Evolutionary conservation across 2,888 invertebrate genomes (phyloP), one percentile per base, ranked within the genome.

Genomic region (Ornithoptera priamus): DNA sequence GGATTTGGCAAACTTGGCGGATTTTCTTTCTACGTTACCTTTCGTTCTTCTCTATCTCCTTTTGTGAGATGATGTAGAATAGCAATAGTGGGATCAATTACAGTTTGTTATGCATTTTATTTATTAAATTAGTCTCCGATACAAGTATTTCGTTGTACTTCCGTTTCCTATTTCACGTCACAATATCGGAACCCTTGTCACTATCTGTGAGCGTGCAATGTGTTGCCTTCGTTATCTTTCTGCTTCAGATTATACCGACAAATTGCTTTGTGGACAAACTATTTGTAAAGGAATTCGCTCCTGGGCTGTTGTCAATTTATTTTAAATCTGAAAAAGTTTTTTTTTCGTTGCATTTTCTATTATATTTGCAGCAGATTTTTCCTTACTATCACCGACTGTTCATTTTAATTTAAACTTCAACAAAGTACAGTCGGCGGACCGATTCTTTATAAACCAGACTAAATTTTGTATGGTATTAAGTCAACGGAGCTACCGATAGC

Each of bases 181-280:
- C 59, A 53, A 50, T 65, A 62, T 65, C 62, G 67, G 18, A 62
- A 69, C 69, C 69, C 69, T 58, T 62, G 69, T 69, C 69, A 69
- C 58, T 56, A 61, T 69, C 65, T 60, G 65, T 58, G 46, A 65
- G 69, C 61, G n/a, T 50, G 61, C 65, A 61, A 69, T 65, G 57
- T 61, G 61, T 61, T 46, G 57, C 46, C 46, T 57, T 65, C 65
- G 24, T 69, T 65, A 69, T 69, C 69, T 69, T 62, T 65, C 62
- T 65, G 62, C 57, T 50, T 46, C 57, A 69, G 65, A 69, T 69
- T 69, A 69, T 65, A 62, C 58, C 65, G 69, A 69, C 69, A 69
- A 69, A 69, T 65, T 69, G 62, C 62, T 57, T 58, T 65, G 69
- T 39, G 69, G n/a, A 22, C 60, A 39, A 65, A 69, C 53, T 69